phyloP scores from a whole-genome alignment of 2,888 invertebrate species.

The Tetragnatha montana region DNA sequence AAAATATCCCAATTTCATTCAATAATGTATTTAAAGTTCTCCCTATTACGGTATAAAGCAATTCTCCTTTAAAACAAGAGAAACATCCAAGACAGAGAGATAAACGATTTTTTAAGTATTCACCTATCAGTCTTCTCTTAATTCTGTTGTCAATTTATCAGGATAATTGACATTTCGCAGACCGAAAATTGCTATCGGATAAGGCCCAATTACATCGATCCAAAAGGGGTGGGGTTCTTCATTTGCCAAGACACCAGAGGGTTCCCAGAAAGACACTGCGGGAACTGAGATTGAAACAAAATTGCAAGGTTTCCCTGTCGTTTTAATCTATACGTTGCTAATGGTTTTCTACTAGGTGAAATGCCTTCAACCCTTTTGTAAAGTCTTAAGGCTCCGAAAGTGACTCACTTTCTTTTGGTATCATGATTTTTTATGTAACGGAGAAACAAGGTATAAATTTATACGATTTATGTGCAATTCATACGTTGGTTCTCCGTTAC shows the following conservation, averaged over 20 bases:
- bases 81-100: background rate
- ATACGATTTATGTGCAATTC: too few species aligned
- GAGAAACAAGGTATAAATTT: too few species aligned
- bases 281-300: background rate
- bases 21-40: too few species aligned
- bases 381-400: too few species aligned
- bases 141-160: slow-evolving; percentile 55
- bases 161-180: slow-evolving; percentile 47
- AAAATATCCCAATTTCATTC: too few species aligned
- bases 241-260: background rate
- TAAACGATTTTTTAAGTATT: background rate
- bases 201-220: slow-evolving; percentile 61
- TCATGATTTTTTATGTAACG: too few species aligned
- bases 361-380: too few species aligned
- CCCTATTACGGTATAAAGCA: background rate
- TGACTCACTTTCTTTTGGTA: too few species aligned
- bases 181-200: slow-evolving; percentile 57
- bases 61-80: background rate
- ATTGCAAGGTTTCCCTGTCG: background rate
- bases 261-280: background rate
- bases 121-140: slow-evolving; percentile 40
- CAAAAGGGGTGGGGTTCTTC: slow-evolving; percentile 43
- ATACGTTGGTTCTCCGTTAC: too few species aligned
- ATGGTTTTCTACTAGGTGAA: too few species aligned
- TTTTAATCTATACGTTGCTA: background rate